These are phyloP conservation scores for Podotricha telesiphe DNA, from an alignment of 2,888 invertebrate genomes.

Conservation along the genomic window DNA sequence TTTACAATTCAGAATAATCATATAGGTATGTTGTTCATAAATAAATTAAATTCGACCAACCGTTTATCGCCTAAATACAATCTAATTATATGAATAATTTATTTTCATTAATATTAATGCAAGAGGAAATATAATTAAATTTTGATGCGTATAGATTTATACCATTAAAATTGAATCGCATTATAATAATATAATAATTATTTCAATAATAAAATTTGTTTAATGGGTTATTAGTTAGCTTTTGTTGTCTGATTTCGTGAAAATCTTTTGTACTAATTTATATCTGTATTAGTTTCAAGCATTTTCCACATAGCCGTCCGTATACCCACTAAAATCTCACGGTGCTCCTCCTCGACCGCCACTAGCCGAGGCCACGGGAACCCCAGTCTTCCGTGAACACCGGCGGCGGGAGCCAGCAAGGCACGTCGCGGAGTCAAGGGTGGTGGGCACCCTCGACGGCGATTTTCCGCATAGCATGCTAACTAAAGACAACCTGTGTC, in stretches of 20 bases:
- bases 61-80: constrained; percentile 44
- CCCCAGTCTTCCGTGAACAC: too few relatives aligned
- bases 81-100: constrained; percentile 45
- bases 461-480: too few relatives aligned
- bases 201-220: constrained; percentile 22
- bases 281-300: too few relatives aligned
- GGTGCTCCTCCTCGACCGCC: too few relatives aligned
- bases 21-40: constrained; percentile 32
- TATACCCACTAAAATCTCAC: too few relatives aligned
- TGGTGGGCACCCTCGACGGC: too few relatives aligned
- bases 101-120: constrained; percentile 44
- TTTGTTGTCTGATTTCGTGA: background rate
- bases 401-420: too few relatives aligned
- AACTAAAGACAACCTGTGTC: too few relatives aligned
- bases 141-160: constrained; percentile 51
- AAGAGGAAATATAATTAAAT: constrained; percentile 41
- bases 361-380: too few relatives aligned
- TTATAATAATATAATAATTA: constrained; percentile 29
- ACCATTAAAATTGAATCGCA: constrained; percentile 32
- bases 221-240: constrained; percentile 19
- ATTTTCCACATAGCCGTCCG: too few relatives aligned
- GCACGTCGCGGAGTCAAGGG: too few relatives aligned
- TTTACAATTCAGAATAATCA: constrained; percentile 27
- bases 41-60: constrained; percentile 39
- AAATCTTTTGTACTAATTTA: constrained; percentile 20